Evolutionary conservation across 2,797 vertebrate genomes (phyloP).

Genomic region (Lophius americanus): DNA sequence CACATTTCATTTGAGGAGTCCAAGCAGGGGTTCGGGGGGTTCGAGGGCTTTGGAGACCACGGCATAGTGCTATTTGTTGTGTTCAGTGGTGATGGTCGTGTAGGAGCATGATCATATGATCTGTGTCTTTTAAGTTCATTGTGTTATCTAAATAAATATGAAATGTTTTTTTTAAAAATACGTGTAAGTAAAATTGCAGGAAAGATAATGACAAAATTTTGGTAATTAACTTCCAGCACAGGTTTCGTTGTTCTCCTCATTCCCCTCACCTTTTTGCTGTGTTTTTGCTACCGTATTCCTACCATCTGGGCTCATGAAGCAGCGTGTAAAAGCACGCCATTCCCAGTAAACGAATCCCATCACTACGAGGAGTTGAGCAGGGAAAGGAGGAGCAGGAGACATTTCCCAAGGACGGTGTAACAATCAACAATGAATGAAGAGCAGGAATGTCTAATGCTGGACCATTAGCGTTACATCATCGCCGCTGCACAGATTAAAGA

Average conservation of each 20-base stretch:
- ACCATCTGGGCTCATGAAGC: slow-evolving; percentile 39
- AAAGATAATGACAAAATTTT: slow-evolving; percentile 11
- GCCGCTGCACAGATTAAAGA: slow-evolving; percentile 68
- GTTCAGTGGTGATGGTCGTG: slow-evolving; percentile 35
- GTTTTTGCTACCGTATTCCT: slow-evolving; percentile 32
- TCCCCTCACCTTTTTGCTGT: slow-evolving; percentile 23
- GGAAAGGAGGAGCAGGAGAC: slow-evolving; percentile 37
- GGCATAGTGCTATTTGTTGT: slow-evolving; percentile 34
- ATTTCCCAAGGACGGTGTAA: slow-evolving; percentile 64
- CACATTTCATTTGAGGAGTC: no score
- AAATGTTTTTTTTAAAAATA: not conserved
- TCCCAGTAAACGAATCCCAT: slow-evolving; percentile 42
- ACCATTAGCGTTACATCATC: slow-evolving; percentile 74
- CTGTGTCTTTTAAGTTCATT: not conserved
- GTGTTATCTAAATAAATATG: slow-evolving; percentile 1
- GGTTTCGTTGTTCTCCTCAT: slow-evolving; percentile 20
- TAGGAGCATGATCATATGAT: slow-evolving; percentile 15
- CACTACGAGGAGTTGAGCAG: slow-evolving; percentile 29
- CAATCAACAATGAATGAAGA: slow-evolving; percentile 59
- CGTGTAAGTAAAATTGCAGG: slow-evolving; percentile 26
- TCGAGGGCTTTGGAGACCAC: slow-evolving; percentile 21
- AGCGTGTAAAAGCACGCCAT: slow-evolving; percentile 19
- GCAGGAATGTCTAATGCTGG: slow-evolving; percentile 53
- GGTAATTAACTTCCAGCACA: slow-evolving; percentile 38
- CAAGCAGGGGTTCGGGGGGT: no score